Percentiles rank a stretch among this genome's conserved stretches.
Evolutionary conservation across 2,113 vertebrate genomes (phyloP).

Genomic region (Mesitornis unicolor): DNA sequence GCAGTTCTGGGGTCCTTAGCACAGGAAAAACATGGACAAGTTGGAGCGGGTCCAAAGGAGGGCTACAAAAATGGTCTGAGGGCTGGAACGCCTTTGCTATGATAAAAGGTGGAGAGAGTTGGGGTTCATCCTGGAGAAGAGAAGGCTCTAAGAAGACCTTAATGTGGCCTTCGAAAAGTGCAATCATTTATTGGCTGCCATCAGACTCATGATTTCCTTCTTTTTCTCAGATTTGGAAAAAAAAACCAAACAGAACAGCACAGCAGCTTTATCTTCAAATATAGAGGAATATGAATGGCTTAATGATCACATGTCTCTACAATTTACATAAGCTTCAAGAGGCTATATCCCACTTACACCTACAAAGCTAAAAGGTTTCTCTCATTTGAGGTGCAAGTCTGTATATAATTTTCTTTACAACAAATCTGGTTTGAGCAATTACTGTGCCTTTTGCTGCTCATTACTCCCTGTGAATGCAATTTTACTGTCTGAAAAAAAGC

Average conservation of each 20-base stretch:
- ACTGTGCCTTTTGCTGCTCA: neutral
- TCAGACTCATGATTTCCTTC: neutral
- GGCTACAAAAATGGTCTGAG: neutral
- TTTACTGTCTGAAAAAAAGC: neutral
- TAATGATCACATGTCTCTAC: accelerated
- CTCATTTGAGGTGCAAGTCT: neutral
- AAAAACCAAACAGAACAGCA: neutral
- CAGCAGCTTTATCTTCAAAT: neutral
- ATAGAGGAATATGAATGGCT: neutral
- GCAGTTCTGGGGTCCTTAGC: neutral
- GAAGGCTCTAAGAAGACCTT: neutral
- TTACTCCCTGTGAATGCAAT: neutral
- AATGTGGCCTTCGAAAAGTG: neutral
- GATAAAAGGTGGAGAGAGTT: neutral
- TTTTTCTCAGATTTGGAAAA: neutral
- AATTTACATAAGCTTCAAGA: neutral
- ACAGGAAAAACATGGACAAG: neutral
- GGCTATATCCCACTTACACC: accelerated
- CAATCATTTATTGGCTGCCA: neutral
- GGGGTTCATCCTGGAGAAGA: neutral
- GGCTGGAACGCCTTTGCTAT: neutral
- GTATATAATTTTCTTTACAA: neutral
- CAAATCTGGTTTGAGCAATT: neutral
- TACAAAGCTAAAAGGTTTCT: neutral
- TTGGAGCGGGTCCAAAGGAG: neutral